Evolutionary conservation across 1,140 invertebrate species (phyloP).

Genomic region (Dinoponera quadriceps): DNA sequence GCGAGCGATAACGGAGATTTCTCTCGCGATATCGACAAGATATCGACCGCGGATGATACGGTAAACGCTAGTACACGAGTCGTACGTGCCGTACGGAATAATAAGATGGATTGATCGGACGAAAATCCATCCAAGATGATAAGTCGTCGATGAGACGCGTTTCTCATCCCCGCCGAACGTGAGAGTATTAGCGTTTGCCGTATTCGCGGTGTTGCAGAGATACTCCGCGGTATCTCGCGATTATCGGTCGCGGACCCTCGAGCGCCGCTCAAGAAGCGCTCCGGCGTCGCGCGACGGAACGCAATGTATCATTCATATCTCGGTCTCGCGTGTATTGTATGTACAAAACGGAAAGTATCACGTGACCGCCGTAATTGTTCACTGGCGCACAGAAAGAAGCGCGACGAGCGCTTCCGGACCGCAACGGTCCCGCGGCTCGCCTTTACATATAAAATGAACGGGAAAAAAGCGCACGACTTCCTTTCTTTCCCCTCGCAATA

Average conservation of each 20-base stretch:
- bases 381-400: slow-evolving; percentile 42
- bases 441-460: slow-evolving; percentile 9
- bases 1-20: slow-evolving; percentile 13
- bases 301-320: slow-evolving; percentile 38
- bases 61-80: background rate
- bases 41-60: background rate
- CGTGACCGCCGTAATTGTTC: slow-evolving; percentile 32
- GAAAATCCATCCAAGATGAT: background rate
- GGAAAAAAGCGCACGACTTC: slow-evolving; percentile 65
- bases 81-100: background rate
- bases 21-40: too few species aligned
- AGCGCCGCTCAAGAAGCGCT: background rate
- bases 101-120: too few species aligned
- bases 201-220: background rate
- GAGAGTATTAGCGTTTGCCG: background rate
- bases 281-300: slow-evolving; percentile 17
- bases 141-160: background rate
- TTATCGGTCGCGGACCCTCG: slow-evolving; percentile 1
- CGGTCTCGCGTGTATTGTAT: slow-evolving; percentile 31
- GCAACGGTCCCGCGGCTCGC: slow-evolving; percentile 8
- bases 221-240: slow-evolving; percentile 12
- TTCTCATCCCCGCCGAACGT: background rate
- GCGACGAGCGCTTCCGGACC: slow-evolving; percentile 48
- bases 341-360: slow-evolving; percentile 52
- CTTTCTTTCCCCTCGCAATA: slow-evolving; percentile 54